phyloP scores from a whole-genome alignment of 2,888 invertebrate species.

The Orthosia gothica region DNA sequence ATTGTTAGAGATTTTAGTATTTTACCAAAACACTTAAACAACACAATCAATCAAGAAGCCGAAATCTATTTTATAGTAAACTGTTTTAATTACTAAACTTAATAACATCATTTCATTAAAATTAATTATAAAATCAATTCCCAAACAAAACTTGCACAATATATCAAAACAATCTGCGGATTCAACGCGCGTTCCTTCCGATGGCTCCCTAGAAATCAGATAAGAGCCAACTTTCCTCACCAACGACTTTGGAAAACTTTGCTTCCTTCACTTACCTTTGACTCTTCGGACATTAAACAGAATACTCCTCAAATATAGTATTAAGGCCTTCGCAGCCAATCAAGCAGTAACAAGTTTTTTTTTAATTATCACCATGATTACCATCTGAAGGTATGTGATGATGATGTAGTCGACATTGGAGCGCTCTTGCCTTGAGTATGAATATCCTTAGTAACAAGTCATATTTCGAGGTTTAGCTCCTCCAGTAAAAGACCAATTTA shows the following conservation, averaged over 20 bases:
- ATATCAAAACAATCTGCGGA: conserved; percentile 20
- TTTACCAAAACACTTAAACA: too few species aligned
- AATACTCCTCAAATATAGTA: conserved; percentile 44
- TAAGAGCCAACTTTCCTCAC: conserved; percentile 21
- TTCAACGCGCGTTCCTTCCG: conserved; percentile 16
- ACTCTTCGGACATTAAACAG: neutral
- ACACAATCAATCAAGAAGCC: too few species aligned
- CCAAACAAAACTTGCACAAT: conserved; percentile 20
- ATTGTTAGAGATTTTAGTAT: too few species aligned
- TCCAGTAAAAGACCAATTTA: too few species aligned
- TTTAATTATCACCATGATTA: too few species aligned
- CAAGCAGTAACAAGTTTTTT: too few species aligned
- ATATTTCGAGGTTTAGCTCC: too few species aligned
- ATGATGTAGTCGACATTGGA: too few species aligned
- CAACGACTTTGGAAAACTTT: conserved; percentile 20
- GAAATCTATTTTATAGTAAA: too few species aligned
- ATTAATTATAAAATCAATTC: conserved; percentile 34
- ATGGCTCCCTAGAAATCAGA: conserved; percentile 19
- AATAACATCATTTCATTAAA: conserved; percentile 25
- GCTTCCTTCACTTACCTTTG: neutral
- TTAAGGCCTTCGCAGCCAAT: neutral
- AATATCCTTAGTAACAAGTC: too few species aligned
- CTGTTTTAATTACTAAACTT: neutral
- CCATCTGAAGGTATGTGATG: too few species aligned
- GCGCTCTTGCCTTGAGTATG: too few species aligned